Percentiles rank a stretch among this genome's conserved stretches.
phyloP scores from a whole-genome alignment of 2,797 vertebrate species.

The Sebastes matsubarae region DNA sequence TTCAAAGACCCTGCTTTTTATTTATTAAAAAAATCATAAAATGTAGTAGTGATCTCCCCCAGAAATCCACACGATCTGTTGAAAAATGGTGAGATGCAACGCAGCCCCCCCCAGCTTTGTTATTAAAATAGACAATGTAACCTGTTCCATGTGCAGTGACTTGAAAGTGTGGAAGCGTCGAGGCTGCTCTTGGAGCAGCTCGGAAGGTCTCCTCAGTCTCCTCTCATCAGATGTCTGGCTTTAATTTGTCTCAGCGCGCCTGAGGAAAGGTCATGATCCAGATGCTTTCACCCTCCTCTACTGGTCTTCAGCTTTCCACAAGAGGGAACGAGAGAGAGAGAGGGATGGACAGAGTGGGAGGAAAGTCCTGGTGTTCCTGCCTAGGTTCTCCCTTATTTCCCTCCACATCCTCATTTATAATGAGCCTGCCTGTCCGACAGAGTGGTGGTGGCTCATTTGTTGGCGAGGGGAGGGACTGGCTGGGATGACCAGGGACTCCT shows the following conservation, averaged over 20 bases:
- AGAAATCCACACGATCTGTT: background rate
- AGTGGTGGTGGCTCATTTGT: conserved; percentile 74
- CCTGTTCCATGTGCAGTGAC: conserved; percentile 66
- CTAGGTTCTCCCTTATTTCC: conserved; percentile 27
- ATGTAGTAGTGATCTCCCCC: background rate
- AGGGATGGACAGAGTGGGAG: conserved; percentile 43
- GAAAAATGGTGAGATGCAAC: conserved; percentile 1
- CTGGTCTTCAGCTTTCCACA: conserved; percentile 68
- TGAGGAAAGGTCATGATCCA: conserved; percentile 82
- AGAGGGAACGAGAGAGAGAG: conserved; percentile 18
- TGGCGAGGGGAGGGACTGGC: conserved; percentile 53
- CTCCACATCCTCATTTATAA: conserved; percentile 74
- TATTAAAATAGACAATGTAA: conserved; percentile 65
- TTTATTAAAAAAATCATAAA: background rate
- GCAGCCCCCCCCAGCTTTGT: conserved; percentile 29
- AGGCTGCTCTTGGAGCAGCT: conserved; percentile 63
- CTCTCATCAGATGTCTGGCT: conserved; percentile 78
- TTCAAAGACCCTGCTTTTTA: background rate
- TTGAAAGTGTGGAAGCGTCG: conserved; percentile 59
- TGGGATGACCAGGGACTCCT: conserved; percentile 59
- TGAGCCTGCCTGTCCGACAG: conserved; percentile 69
- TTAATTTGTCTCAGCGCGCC: conserved; percentile 80
- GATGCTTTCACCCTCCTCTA: conserved; percentile 72
- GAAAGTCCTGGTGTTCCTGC: conserved; percentile 53
- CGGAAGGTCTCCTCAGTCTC: conserved; percentile 74